Base-by-base conservation (phyloP, 2,113 vertebrate genomes). In the Xenopus tropicalis region DNA sequence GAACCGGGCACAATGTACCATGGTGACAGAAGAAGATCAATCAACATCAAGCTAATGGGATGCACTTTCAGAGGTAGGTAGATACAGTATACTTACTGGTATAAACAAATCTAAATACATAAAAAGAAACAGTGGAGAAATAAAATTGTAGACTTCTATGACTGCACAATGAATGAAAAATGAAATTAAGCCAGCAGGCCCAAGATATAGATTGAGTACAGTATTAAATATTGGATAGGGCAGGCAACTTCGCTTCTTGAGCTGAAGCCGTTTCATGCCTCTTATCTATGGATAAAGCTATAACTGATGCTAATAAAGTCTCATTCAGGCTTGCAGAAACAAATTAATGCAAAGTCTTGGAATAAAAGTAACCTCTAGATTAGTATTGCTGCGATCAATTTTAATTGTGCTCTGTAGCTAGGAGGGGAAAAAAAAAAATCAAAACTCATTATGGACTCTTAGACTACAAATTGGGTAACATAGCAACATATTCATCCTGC, bases 361-460 rank as follows among this genome's bases (percentile, higher is more conserved):
- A 72, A 72, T 72, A 72, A 72, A 72, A 72, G 70, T 56, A 72
- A 72, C 70, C 70, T 57, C 71, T 65, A 65, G 48, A 72, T 72
- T 57, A 72, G 48, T 42, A 61, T 12, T 19, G 51, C 61, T n/a
- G 61, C 61, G 61, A 72, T 72, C 71, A 72, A 72, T 72, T 72
- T 72, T 65, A 72, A 72, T 72, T 72, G 71, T 65, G 71, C 61
- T 72, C 61, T 44, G 51, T 65, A 65, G 71, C 48, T 23, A 57
- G 25, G 71, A 65, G 48, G 69, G 23, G 22, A 37, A 61, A 54
- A 71, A 52, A 66, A 63, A 54, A 56, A 56, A 72, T 56, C 71
- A 65, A 72, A 72, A 65, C 61, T 72, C 71, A 65, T 56, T 65
- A 65, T 20, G 20, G 25, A 64, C 61, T 56, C 61, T 54, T 23